Percentiles rank a stretch among this genome's conserved stretches.
These are phyloP conservation scores for Scalopus aquaticus DNA, from an alignment of 2,113 vertebrate genomes.

Conservation along the genomic window DNA sequence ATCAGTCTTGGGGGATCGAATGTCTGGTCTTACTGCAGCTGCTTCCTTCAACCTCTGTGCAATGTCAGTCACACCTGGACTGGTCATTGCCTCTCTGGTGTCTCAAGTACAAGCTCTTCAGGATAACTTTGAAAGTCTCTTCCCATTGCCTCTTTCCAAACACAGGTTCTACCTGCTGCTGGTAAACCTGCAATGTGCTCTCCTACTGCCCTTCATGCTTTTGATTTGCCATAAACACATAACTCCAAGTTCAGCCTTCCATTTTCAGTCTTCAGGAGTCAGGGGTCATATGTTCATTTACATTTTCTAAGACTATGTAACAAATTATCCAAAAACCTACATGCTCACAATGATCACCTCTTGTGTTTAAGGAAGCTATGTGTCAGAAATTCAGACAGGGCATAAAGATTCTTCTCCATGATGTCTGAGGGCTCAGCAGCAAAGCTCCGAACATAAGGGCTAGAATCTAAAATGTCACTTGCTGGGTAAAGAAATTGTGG, in stretches of 20 bases:
- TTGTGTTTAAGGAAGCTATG: not conserved
- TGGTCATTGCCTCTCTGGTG: not conserved
- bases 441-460: not conserved
- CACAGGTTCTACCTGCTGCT: not conserved
- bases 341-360: not conserved
- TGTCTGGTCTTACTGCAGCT: not conserved
- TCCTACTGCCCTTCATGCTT: not conserved
- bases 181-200: rapidly evolving
- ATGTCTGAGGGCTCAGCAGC: not conserved
- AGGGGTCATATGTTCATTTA: not conserved
- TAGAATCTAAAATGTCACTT: not conserved
- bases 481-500: no score
- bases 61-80: not conserved
- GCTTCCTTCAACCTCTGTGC: not conserved
- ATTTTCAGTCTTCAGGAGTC: not conserved
- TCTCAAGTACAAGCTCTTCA: not conserved
- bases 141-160: no score
- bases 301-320: not conserved
- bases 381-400: no score
- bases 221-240: not conserved
- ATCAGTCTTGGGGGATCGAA: no score
- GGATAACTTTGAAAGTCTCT: not conserved
- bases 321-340: not conserved
- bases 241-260: not conserved
- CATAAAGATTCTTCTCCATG: not conserved